phyloP scores from a whole-genome alignment of 1,140 invertebrate genomes.

The Nasonia vitripennis region DNA sequence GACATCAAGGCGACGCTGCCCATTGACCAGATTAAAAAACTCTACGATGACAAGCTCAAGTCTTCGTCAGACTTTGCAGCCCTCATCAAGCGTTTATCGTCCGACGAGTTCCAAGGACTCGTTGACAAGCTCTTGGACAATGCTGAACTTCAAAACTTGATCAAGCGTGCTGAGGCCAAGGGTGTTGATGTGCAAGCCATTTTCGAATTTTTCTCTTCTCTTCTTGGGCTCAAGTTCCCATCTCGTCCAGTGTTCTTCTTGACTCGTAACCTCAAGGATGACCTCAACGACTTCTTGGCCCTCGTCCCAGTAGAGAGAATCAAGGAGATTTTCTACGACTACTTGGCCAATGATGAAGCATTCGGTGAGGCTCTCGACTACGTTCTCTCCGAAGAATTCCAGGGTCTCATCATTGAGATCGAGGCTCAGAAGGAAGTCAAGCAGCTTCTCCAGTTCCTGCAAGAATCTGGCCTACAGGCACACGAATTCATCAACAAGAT shows the following conservation, averaged over 20 bases:
- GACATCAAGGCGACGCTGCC: slow-evolving; percentile 61
- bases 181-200: slow-evolving; percentile 49
- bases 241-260: too few relatives aligned
- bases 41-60: slow-evolving; percentile 59
- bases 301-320: too few relatives aligned
- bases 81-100: slow-evolving; percentile 53
- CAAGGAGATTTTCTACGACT: too few relatives aligned
- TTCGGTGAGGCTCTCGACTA: too few relatives aligned
- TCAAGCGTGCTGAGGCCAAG: slow-evolving; percentile 31
- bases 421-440: too few relatives aligned
- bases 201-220: slow-evolving; percentile 33
- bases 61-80: slow-evolving; percentile 54
- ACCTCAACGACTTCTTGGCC: too few relatives aligned
- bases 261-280: too few relatives aligned
- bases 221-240: too few relatives aligned
- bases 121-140: slow-evolving; percentile 49
- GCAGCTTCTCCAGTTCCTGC: slow-evolving; percentile 55
- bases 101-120: slow-evolving; percentile 51
- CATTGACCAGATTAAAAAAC: slow-evolving; percentile 54
- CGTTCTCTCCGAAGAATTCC: too few relatives aligned
- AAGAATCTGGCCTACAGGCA: too few relatives aligned
- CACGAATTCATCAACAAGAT: slow-evolving; percentile 55
- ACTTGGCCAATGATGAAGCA: too few relatives aligned
- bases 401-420: too few relatives aligned
- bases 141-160: slow-evolving; percentile 48